A percentile compares a stretch with the other conserved stretches of the same genome.
Evolutionary conservation across 2,888 invertebrate species (phyloP).

Genomic region (Argyresthia albistria): DNA sequence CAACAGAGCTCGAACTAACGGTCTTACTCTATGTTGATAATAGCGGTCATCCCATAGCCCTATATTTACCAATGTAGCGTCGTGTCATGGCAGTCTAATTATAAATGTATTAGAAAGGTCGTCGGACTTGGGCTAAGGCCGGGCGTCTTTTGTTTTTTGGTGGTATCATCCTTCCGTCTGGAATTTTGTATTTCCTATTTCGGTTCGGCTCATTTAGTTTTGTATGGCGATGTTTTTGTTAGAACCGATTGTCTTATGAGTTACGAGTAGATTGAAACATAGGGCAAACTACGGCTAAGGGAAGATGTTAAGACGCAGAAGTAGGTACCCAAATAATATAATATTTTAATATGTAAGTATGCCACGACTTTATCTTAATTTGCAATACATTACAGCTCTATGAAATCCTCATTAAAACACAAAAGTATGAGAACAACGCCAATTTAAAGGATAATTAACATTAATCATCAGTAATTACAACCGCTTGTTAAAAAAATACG

Average conservation of each 20-base stretch:
- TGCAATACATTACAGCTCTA: not conserved
- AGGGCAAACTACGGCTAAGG: no score
- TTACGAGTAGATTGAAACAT: not conserved
- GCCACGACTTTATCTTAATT: not conserved
- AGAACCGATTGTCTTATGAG: not conserved
- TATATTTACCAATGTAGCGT: slow-evolving; percentile 52
- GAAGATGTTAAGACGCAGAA: no score
- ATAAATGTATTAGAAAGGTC: slow-evolving; percentile 69
- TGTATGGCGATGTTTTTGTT: not conserved
- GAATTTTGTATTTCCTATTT: not conserved
- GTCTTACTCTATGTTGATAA: not conserved
- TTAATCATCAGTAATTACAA: slow-evolving; percentile 13
- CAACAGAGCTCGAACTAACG: no score
- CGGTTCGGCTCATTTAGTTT: not conserved
- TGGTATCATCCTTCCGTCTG: no score
- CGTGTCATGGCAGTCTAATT: slow-evolving; percentile 44
- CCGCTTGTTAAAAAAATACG: slow-evolving; percentile 4
- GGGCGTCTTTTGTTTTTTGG: slow-evolving; percentile 28
- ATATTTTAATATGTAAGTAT: not conserved
- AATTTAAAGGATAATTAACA: slow-evolving; percentile 10
- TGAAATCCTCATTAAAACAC: not conserved
- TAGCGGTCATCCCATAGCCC: slow-evolving; percentile 6
- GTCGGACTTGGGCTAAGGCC: slow-evolving; percentile 52
- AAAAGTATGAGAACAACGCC: not conserved
- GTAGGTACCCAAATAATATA: no score